These are phyloP conservation scores for Rapana venosa DNA, from an alignment of 2,888 invertebrate species.

Conservation along the genomic window DNA sequence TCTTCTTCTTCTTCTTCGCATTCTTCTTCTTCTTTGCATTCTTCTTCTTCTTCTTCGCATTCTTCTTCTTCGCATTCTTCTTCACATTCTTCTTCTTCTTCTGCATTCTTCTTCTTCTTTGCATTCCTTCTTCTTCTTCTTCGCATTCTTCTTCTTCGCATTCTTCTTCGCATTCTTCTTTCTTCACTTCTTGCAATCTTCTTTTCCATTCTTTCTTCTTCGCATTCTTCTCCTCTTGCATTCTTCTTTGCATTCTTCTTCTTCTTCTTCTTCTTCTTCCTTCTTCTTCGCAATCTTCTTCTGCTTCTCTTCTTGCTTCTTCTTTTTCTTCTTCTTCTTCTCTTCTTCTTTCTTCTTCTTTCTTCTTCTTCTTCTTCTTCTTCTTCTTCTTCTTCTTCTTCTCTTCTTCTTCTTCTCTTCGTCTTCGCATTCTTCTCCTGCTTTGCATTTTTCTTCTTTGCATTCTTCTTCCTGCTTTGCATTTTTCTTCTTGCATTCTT, in stretches of 20 bases:
- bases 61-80: background rate
- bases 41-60: background rate
- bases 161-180: background rate
- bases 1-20: background rate
- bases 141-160: background rate
- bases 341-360: background rate
- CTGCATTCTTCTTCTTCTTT: background rate
- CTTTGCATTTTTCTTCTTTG: too few species aligned
- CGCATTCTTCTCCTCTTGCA: background rate
- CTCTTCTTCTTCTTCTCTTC: too few species aligned
- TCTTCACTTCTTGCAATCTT: background rate
- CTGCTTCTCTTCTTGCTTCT: background rate
- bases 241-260: background rate
- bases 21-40: background rate
- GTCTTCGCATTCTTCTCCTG: too few species aligned
- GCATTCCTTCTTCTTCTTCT: background rate
- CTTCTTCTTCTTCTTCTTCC: background rate
- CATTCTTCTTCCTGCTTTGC: too few species aligned
- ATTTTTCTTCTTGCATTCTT: too few species aligned
- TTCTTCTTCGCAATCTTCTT: background rate
- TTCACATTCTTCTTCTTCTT: background rate
- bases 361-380: background rate
- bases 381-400: too few species aligned
- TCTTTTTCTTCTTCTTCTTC: background rate
- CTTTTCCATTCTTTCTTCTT: background rate